Base-by-base conservation (phyloP, 2,888 invertebrate genomes). In the Drosophila paranaensis region DNA sequence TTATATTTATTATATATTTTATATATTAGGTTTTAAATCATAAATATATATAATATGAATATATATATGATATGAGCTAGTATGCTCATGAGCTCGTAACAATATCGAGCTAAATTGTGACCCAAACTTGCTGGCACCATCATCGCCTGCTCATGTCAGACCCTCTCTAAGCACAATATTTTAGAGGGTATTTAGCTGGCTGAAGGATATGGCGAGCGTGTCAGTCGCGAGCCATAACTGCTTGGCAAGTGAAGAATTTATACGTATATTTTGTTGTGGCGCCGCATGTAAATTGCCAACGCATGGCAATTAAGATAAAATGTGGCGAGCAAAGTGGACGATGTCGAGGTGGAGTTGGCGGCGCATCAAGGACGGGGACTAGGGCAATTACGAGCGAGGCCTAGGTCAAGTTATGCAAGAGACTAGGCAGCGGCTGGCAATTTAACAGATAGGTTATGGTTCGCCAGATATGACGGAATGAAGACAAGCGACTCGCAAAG, bases 231-330 rank as follows among this genome's bases (percentile, higher is more conserved):
- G 2, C 14, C 13, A 40, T 9, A 9, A 27, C 25, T 35, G 67
- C 66, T 65, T 11, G 40, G 35, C 48, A 77, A 57, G 58, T 71
- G 62, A 56, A 46, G 77, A 54, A 70, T 66, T 67, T 40, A 54
- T 54, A n/a, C 54, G 40, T 54, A 40, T 40, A n/a, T 54, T 61
- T 74, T 53, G 35, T 74, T 80, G 54, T 60, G 82, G 82, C 75
- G 79, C 68, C 65, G 33, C 60, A 71, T 62, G 64, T 56, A 82
- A 79, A 65, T 76, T 63, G 64, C 72, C 66, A 71, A 67, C 68
- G 65, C 64, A 54, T 74, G 81, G 81, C 84, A 84, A 82, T 82
- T 79, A 87, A 88, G 82, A 82, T 82, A 79, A 82, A 85, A 71
- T 72, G 79, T 48, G 73, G 67, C 67, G 48, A 73, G 67, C 67